phyloP scores from a whole-genome alignment of 2,797 vertebrate species.

The Fratercula arctica region DNA sequence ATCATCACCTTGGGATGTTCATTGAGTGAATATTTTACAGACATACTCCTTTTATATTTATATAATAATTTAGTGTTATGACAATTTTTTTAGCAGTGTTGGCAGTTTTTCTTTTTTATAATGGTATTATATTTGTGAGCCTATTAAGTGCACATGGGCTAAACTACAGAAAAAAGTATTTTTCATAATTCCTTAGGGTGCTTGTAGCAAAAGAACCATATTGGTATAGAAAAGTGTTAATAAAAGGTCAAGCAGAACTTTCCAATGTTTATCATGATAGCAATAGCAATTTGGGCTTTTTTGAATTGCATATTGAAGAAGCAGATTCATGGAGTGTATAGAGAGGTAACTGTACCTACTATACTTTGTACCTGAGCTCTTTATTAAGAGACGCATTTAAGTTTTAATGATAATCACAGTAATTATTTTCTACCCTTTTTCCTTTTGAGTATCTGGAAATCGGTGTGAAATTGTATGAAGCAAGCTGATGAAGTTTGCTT shows the following conservation, averaged over 20 bases:
- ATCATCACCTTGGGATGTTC: conserved; percentile 87
- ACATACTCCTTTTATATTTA: conserved; percentile 88
- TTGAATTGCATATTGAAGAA: conserved; percentile 64
- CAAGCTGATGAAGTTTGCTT: neutral
- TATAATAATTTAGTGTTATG: conserved; percentile 89
- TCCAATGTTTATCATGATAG: conserved; percentile 73
- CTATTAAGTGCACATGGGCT: conserved; percentile 86
- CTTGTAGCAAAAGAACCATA: conserved; percentile 77
- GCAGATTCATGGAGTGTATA: conserved; percentile 48
- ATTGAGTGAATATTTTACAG: conserved; percentile 88
- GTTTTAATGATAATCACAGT: neutral
- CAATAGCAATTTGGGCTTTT: conserved; percentile 64
- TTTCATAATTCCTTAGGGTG: conserved; percentile 87
- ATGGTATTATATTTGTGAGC: conserved; percentile 86
- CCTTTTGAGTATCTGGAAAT: neutral
- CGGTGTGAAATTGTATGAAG: neutral
- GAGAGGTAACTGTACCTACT: neutral
- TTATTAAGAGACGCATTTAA: neutral
- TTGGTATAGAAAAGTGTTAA: conserved; percentile 83
- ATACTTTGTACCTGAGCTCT: neutral
- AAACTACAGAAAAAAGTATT: conserved; percentile 84
- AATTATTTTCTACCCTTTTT: neutral
- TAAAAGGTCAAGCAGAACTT: conserved; percentile 84
- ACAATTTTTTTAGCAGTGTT: conserved; percentile 85
- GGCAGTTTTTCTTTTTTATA: conserved; percentile 88